These are phyloP conservation scores for Trissolcus japonicus DNA, from an alignment of 2,888 invertebrate genomes.

Conservation along the genomic window DNA sequence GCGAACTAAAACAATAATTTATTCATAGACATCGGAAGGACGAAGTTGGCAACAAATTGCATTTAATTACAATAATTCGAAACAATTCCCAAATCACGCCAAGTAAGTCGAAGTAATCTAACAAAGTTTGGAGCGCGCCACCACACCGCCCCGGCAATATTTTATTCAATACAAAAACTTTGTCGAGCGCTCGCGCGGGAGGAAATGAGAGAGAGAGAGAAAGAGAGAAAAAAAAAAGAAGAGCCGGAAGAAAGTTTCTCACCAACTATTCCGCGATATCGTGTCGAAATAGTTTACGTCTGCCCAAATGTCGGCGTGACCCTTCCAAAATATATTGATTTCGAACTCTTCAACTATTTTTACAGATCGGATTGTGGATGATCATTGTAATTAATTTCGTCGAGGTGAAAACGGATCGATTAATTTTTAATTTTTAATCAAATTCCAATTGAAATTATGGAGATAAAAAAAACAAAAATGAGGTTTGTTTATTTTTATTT, in stretches of 20 bases:
- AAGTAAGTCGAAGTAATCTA: slow-evolving; percentile 49
- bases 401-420: neutral
- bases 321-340: neutral
- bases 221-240: slow-evolving; percentile 2
- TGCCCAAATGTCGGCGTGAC: slow-evolving; percentile 23
- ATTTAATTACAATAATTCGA: slow-evolving; percentile 46
- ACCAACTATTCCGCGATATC: slow-evolving; percentile 39
- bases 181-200: slow-evolving; percentile 29
- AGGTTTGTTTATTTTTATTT: no score
- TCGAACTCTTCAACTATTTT: neutral
- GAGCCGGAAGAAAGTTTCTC: slow-evolving; percentile 6
- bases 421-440: neutral
- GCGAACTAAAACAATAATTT: slow-evolving; percentile 3
- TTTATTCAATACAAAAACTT: slow-evolving; percentile 53
- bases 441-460: neutral
- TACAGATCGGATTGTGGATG: no score
- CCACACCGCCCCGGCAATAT: slow-evolving; percentile 33
- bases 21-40: slow-evolving; percentile 10
- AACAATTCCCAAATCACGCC: slow-evolving; percentile 45
- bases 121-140: slow-evolving; percentile 40
- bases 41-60: slow-evolving; percentile 31
- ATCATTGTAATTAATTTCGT: no score
- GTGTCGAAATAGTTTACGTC: slow-evolving; percentile 45
- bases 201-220: neutral
- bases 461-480: no score